phyloP scores from a whole-genome alignment of 1,140 invertebrate genomes.

The Venustaconcha ellipsiformis region DNA sequence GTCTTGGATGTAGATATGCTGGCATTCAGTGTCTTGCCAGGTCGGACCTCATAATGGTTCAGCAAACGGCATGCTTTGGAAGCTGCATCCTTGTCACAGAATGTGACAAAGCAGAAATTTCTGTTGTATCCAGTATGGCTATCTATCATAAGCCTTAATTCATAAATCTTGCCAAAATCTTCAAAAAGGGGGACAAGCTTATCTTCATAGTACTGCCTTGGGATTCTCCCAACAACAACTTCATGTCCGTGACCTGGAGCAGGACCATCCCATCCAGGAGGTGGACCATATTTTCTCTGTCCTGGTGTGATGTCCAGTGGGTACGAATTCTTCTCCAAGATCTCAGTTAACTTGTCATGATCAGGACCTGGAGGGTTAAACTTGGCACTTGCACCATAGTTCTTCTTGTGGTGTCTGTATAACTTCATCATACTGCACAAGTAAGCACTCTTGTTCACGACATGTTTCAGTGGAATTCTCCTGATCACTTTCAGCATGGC shows the following conservation, averaged over 20 bases:
- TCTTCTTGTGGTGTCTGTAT: too few species aligned
- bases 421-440: too few species aligned
- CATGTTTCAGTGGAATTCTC: too few species aligned
- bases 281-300: slow-evolving; percentile 73
- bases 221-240: slow-evolving; percentile 85
- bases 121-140: slow-evolving; percentile 83
- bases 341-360: too few species aligned
- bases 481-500: too few species aligned
- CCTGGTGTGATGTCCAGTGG: slow-evolving; percentile 56
- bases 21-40: slow-evolving; percentile 8
- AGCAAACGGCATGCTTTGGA: slow-evolving; percentile 63
- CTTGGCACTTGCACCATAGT: too few species aligned
- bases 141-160: slow-evolving; percentile 85
- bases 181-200: slow-evolving; percentile 83
- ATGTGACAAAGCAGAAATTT: slow-evolving; percentile 85
- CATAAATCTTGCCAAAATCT: slow-evolving; percentile 75
- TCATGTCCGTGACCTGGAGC: slow-evolving; percentile 71
- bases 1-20: slow-evolving; percentile 14
- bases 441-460: too few species aligned
- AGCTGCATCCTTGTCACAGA: slow-evolving; percentile 74
- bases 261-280: slow-evolving; percentile 67
- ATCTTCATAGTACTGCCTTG: slow-evolving; percentile 81
- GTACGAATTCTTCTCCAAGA: too few species aligned
- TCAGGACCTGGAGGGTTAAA: too few species aligned
- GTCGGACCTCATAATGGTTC: too few species aligned